phyloP scores from a whole-genome alignment of 1,140 invertebrate genomes.

The Musca vetustissima region DNA sequence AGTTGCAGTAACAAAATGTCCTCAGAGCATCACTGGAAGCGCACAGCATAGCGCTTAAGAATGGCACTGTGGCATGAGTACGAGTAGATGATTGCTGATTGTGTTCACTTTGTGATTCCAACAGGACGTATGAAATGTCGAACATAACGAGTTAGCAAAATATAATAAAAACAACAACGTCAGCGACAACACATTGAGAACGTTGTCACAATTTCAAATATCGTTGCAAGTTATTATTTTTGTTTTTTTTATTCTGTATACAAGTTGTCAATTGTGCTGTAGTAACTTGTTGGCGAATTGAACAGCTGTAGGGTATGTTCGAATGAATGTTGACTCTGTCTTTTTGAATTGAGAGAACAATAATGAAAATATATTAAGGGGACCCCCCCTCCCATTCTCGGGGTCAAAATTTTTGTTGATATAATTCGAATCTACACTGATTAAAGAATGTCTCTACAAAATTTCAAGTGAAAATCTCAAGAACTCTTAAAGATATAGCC shows the following conservation, averaged over 20 bases:
- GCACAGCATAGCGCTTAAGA: background rate
- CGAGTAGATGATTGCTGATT: background rate
- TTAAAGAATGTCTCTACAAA: no score
- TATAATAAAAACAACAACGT: background rate
- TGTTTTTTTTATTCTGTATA: background rate
- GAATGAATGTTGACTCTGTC: background rate
- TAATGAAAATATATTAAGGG: no score
- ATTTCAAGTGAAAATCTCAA: no score
- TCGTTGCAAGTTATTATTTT: no score
- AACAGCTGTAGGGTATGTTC: background rate
- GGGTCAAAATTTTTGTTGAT: no score
- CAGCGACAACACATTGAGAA: no score
- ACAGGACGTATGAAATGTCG: slow-evolving; percentile 1
- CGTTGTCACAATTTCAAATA: no score
- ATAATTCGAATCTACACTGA: no score
- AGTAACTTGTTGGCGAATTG: background rate
- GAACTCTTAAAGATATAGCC: no score
- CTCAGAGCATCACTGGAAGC: background rate
- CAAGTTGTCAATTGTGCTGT: background rate
- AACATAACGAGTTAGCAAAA: background rate
- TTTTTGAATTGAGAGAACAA: no score
- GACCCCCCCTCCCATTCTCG: no score
- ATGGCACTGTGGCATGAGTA: background rate
- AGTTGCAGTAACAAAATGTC: background rate
- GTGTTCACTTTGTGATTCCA: background rate